Base-by-base conservation (phyloP, 2,113 vertebrate genomes). In the Melierax canorus region DNA sequence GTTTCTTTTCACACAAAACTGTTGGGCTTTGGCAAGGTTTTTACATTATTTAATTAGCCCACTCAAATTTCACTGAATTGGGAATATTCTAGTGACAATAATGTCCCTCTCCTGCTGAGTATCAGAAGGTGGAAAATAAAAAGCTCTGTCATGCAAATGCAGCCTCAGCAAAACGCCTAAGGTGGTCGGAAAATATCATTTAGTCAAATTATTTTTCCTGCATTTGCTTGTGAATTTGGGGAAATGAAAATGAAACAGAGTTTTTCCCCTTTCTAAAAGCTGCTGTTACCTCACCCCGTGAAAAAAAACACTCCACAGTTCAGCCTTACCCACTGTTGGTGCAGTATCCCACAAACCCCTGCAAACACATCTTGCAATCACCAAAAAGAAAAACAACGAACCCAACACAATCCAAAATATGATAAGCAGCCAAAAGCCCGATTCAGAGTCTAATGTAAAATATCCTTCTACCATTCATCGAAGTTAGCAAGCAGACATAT, bases 21-120 rank as follows among this genome's bases (percentile, higher is more conserved):
- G 76, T 82, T 79, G 88, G 63, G 67, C 74, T 96, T 86, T 95
- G 95, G 95, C 92, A 95, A 97, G 92, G 69, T 68, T 95, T 86
- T 85, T 48, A 91, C 90, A 83, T 85, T 87, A 96, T 95, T 96
- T 97, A 97, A 97, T 97, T 97, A 97, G 92, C 92, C 89, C 94
- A 94, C 97, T 97, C 92, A 80, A 82, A 96, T 97, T 97, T 91
- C 88, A 88, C 87, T 88, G 94, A 88, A 86, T 94, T 8, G 46
- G 84, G 95, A 97, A 95, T 95, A 96, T 96, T 96, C 94, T 46
- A 77, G 92, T 91, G 94, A 96, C 96, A 96, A 94, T 94, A 96
- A 95, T 60, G 88, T 93, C 91, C 95, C 92, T 92, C 84, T 90
- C 96, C 92, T 63, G 89, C 94, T 94, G 97, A 91, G 94, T 83